Conservation (phyloP, 2,797 vertebrate species). For the Paratrypauchen microcephalus region DNA sequence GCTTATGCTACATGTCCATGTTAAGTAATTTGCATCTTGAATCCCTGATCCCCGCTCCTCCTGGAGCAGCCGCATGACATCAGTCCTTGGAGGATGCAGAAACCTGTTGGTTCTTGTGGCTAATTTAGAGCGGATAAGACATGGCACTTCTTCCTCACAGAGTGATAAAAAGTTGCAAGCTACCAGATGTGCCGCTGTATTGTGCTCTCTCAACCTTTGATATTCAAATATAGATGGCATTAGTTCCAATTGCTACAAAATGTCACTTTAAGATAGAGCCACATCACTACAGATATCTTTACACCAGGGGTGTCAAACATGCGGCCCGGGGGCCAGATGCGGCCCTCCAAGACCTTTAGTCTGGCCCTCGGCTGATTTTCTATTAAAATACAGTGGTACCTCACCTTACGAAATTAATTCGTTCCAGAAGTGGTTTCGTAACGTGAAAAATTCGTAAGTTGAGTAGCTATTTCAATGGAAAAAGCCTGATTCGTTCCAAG, state of each 20-base stretch:
- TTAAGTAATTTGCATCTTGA: constrained; percentile 16
- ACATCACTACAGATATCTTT: not conserved
- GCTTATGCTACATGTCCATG: too few relatives aligned
- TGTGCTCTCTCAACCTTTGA: constrained; percentile 67
- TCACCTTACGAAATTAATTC: too few relatives aligned
- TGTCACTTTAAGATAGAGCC: constrained; percentile 46
- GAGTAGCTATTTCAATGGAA: too few relatives aligned
- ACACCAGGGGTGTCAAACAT: too few relatives aligned
- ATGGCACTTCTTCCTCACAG: constrained; percentile 55
- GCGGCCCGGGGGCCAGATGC: too few relatives aligned
- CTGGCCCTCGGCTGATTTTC: too few relatives aligned
- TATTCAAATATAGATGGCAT: constrained; percentile 49
- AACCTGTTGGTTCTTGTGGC: constrained; percentile 61
- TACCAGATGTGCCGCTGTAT: constrained; percentile 24
- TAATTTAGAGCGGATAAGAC: constrained; percentile 63
- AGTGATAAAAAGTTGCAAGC: constrained; percentile 62
- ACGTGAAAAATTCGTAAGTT: too few relatives aligned
- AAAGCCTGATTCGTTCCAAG: too few relatives aligned
- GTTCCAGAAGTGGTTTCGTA: too few relatives aligned
- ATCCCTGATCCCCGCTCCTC: not conserved
- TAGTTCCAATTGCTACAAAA: constrained; percentile 34
- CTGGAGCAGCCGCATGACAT: constrained; percentile 51
- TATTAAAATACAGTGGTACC: too few relatives aligned
- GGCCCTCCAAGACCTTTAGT: too few relatives aligned
- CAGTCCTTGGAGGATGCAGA: constrained; percentile 50